Base-by-base conservation (phyloP, 2,113 vertebrate genomes). In the Peucedramus taeniatus region DNA sequence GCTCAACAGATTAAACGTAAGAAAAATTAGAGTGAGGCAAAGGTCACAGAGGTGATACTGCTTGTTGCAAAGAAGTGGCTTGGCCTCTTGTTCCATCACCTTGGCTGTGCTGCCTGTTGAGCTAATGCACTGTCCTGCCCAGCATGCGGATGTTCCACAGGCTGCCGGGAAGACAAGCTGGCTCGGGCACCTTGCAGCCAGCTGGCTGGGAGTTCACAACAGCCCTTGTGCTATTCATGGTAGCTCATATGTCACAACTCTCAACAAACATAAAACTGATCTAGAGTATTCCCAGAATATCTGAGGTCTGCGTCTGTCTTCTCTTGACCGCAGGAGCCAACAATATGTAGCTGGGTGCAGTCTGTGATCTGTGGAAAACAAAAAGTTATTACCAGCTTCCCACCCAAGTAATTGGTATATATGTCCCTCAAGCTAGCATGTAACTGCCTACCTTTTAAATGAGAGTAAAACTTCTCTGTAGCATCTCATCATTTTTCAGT, bases 201-300 rank as follows among this genome's bases (percentile, higher is more conserved):
- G 93, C 94, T 96, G 94, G 82, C 31, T 95, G 92, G 92, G 90
- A 96, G 90, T 95, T 92, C 44, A 10, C 76, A 64, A 40, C 90
- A 94, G 85, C 90, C 71, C 44, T 15, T 13, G 31, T 31, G 31
- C 92, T 93, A 72, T 95, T 93, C 88, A 53, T 51, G 20, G 40
- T 27, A 53, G 79, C 85, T 92, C 56, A 8, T 95, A 90, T 92
- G 92, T 94, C 90, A 92, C 4, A 4, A 61, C 49, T 86, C 64
- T 50, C 60, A 59, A 13, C 53, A 76, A 89, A 90, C 61, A 83
- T 76, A 86, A 94, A 93, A 93, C 82, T 96, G 86, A 92, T 96
- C 47, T 68, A 89, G 60, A 72, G 76, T 26, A 69, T 92, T 94
- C 69, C 69, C 51, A 57, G 87, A 95, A 69, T 89, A 89, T 64